These are phyloP conservation scores for Meiosimyza decipiens DNA, from an alignment of 2,888 invertebrate species.

Conservation along the genomic window DNA sequence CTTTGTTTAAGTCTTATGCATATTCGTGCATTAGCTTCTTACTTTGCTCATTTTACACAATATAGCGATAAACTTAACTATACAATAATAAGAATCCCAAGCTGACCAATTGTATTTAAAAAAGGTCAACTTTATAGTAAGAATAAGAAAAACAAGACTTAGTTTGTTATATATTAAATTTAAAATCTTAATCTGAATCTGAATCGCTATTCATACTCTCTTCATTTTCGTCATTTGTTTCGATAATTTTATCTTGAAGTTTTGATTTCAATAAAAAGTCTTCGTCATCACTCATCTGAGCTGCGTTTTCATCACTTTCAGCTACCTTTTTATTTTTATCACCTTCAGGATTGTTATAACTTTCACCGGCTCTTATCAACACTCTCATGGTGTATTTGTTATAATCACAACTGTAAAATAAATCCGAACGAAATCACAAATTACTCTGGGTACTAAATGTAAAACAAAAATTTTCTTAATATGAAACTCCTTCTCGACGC, in stretches of 20 bases:
- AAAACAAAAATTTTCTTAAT: not conserved
- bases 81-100: no score
- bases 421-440: conserved; percentile 20
- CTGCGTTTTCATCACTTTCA: conserved; percentile 3
- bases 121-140: no score
- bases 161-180: not conserved
- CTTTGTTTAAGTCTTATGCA: no score
- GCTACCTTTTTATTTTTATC: conserved; percentile 10
- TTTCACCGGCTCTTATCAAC: conserved; percentile 70
- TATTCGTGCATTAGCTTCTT: no score
- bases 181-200: not conserved
- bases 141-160: no score
- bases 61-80: no score
- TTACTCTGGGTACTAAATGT: no score
- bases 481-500: not conserved
- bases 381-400: conserved; percentile 87
- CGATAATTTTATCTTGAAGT: not conserved
- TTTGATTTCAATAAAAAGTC: not conserved
- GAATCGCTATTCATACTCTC: not conserved
- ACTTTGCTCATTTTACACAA: no score
- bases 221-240: conserved; percentile 22
- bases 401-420: conserved; percentile 81
- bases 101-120: no score
- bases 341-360: not conserved
- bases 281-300: not conserved